Conservation (phyloP, 2,113 vertebrate species). For the Chaetodon trifascialis region DNA sequence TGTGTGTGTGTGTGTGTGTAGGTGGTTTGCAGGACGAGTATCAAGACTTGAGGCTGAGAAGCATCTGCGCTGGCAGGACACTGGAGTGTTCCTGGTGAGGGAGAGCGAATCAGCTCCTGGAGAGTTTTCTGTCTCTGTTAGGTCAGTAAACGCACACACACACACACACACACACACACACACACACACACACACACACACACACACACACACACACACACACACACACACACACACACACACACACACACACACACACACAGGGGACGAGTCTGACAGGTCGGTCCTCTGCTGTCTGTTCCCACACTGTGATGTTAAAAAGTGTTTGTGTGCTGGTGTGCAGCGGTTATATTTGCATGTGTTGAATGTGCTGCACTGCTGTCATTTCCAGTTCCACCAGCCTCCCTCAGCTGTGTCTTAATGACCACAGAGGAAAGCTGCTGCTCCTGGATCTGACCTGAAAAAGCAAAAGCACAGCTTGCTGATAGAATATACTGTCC, state of each 20-base stretch:
- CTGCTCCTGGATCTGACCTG: neutral
- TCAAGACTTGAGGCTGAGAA: constrained; percentile 91
- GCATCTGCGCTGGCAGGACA: constrained; percentile 84
- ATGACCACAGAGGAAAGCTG: neutral
- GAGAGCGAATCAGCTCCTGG: constrained; percentile 94
- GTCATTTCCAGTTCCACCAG: neutral
- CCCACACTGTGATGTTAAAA: neutral
- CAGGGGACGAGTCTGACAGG: neutral
- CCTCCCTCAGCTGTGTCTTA: neutral
- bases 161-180: neutral
- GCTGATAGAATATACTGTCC: neutral
- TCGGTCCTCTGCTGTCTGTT: neutral
- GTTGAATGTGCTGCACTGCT: constrained; percentile 5
- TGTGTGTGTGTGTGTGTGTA: constrained; percentile 54
- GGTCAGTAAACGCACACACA: constrained; percentile 82
- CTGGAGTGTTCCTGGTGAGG: constrained; percentile 92
- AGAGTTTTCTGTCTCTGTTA: constrained; percentile 95
- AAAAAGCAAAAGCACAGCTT: neutral
- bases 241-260: neutral
- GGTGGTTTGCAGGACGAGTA: constrained; percentile 93
- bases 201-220: neutral
- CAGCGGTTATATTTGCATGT: constrained; percentile 21
- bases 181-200: neutral
- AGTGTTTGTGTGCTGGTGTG: neutral
- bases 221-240: constrained; percentile 13